A percentile compares a stretch with the other conserved stretches of the same genome.
These are phyloP conservation scores for Cygnus atratus DNA, from an alignment of 2,113 vertebrate species.

Conservation along the genomic window DNA sequence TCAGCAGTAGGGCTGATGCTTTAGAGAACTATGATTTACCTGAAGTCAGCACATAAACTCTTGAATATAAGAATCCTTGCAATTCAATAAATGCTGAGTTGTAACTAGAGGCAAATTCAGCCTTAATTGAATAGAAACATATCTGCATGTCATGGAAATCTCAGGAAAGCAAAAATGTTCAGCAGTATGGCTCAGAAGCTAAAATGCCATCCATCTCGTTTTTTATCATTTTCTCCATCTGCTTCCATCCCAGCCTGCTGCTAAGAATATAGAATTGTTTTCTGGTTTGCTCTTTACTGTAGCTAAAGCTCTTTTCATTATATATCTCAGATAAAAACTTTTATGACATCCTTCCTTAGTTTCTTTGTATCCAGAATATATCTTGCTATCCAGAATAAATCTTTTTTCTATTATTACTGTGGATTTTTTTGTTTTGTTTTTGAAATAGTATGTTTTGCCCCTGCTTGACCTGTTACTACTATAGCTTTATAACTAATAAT, in stretches of 20 bases:
- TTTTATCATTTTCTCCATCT: slow-evolving; percentile 41
- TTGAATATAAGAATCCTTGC: slow-evolving; percentile 5
- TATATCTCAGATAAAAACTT: neutral
- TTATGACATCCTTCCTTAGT: neutral
- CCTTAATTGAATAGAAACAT: slow-evolving; percentile 15
- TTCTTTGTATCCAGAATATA: neutral
- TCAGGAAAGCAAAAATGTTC: slow-evolving; percentile 20
- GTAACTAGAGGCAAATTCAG: slow-evolving; percentile 28
- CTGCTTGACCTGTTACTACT: neutral
- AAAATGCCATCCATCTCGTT: slow-evolving; percentile 14
- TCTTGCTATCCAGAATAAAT: neutral
- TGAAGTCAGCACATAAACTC: slow-evolving; percentile 33
- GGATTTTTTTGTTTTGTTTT: neutral
- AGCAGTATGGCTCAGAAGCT: neutral
- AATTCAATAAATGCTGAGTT: slow-evolving; percentile 16
- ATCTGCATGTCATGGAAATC: neutral
- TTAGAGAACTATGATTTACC: slow-evolving; percentile 35
- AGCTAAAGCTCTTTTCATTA: neutral
- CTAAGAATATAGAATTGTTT: slow-evolving; percentile 27
- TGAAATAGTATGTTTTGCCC: neutral
- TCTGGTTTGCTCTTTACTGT: neutral
- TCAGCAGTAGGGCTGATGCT: neutral
- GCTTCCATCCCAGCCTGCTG: neutral
- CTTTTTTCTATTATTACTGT: neutral
- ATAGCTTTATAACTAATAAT: neutral